phyloP scores from a whole-genome alignment of 2,888 invertebrate species.

The Nesidiocoris tenuis region DNA sequence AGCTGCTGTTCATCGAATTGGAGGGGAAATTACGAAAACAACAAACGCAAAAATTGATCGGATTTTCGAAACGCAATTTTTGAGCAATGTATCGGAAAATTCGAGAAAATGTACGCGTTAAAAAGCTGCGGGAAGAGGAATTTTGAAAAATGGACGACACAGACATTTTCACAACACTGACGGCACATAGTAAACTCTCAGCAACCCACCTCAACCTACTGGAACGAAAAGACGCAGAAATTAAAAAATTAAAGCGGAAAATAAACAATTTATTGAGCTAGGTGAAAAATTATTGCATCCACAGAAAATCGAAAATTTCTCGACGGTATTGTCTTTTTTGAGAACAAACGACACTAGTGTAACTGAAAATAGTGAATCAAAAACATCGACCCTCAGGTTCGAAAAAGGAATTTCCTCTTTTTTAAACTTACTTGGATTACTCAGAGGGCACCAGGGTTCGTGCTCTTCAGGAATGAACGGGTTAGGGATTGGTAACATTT shows the following conservation, averaged over 20 bases:
- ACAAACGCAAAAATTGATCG: no score
- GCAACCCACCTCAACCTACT: not conserved
- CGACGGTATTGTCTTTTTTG: no score
- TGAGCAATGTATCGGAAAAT: no score
- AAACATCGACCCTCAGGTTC: not conserved
- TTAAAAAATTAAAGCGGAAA: not conserved
- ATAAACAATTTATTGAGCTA: not conserved
- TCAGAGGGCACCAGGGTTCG: slow-evolving; percentile 84
- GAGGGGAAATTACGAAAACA: no score
- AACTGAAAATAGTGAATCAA: not conserved
- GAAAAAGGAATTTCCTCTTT: not conserved
- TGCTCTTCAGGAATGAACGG: slow-evolving; percentile 86
- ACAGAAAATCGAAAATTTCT: no score
- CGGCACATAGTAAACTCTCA: not conserved
- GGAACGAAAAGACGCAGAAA: not conserved
- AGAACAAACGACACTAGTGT: not conserved
- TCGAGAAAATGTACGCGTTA: no score
- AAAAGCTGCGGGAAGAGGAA: not conserved
- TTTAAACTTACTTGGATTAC: slow-evolving; percentile 46
- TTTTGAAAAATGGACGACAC: not conserved
- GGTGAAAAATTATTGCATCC: not conserved
- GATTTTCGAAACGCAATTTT: no score
- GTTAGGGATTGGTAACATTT: slow-evolving; percentile 72
- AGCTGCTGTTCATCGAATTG: no score
- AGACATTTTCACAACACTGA: not conserved